These are phyloP conservation scores for Hipparchia semele DNA, from an alignment of 2,888 invertebrate genomes.

Conservation along the genomic window DNA sequence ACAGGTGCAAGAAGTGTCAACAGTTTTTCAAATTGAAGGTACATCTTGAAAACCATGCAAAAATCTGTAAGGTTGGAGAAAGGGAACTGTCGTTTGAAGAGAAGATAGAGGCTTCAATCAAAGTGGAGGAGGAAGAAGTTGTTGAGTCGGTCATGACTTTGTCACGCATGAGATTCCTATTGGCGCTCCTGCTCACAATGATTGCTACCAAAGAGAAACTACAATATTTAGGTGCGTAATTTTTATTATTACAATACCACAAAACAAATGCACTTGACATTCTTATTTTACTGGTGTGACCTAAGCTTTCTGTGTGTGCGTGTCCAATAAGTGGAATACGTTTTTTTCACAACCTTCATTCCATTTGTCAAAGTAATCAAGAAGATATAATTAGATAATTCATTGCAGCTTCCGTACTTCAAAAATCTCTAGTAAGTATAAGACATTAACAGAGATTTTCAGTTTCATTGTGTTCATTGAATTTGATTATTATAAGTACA, in stretches of 20 bases:
- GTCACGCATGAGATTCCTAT: slow-evolving; percentile 89
- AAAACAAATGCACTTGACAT: slow-evolving; percentile 54
- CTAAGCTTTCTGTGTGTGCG: slow-evolving; percentile 76
- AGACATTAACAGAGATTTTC: slow-evolving; percentile 66
- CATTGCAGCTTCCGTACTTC: slow-evolving; percentile 31
- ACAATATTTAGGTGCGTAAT: slow-evolving; percentile 89
- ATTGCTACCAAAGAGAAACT: slow-evolving; percentile 92
- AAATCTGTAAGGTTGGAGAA: slow-evolving; percentile 68
- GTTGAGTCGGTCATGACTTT: slow-evolving; percentile 84
- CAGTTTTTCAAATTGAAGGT: slow-evolving; percentile 90
- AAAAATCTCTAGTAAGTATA: slow-evolving; percentile 55
- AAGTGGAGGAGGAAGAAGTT: slow-evolving; percentile 65
- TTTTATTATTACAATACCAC: slow-evolving; percentile 48
- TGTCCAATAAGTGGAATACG: slow-evolving; percentile 43
- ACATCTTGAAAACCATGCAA: slow-evolving; percentile 86
- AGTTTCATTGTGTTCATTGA: slow-evolving; percentile 50
- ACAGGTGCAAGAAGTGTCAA: slow-evolving; percentile 88
- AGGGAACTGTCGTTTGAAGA: slow-evolving; percentile 56
- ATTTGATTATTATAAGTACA: slow-evolving; percentile 34
- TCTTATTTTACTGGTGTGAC: slow-evolving; percentile 67
- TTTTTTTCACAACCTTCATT: slow-evolving; percentile 39
- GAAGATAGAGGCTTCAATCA: slow-evolving; percentile 53
- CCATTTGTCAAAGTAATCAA: slow-evolving; percentile 35
- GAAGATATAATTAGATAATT: slow-evolving; percentile 17
- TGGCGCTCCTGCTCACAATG: slow-evolving; percentile 91